Evolutionary conservation across 2,797 vertebrate species (phyloP).

Genomic region (Heteromormyrus szaboi): DNA sequence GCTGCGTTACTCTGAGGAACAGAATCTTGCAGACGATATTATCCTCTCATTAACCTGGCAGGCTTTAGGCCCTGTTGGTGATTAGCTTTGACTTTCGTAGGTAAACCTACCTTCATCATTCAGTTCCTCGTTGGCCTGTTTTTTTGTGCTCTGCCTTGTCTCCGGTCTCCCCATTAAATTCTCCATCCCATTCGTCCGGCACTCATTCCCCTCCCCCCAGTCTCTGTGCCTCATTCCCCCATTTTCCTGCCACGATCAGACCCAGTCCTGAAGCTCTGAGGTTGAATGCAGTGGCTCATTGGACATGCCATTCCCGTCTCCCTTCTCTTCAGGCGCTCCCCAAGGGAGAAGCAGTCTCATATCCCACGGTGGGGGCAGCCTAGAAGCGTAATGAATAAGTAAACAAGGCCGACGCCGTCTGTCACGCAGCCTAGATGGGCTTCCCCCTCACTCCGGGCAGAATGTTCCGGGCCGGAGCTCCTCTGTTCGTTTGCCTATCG

Average conservation of each 20-base stretch:
- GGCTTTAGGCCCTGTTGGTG: neutral
- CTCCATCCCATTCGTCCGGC: neutral
- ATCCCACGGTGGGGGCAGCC: constrained; percentile 37
- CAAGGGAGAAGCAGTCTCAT: neutral
- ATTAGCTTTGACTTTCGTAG: neutral
- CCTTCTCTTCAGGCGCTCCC: neutral
- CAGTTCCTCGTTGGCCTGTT: neutral
- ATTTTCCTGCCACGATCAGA: neutral
- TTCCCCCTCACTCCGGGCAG: constrained; percentile 2
- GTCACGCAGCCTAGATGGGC: neutral
- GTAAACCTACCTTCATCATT: neutral
- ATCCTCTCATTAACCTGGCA: neutral
- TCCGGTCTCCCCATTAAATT: neutral
- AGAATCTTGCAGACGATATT: neutral
- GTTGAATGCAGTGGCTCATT: neutral
- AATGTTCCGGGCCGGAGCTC: neutral
- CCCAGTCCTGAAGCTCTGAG: neutral
- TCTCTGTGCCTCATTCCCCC: constrained; percentile 3
- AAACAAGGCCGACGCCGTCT: constrained; percentile 59
- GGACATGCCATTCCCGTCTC: neutral
- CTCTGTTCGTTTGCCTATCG: neutral
- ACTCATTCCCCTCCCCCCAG: constrained; percentile 9
- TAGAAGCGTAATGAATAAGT: constrained; percentile 66
- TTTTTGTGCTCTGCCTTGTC: neutral
- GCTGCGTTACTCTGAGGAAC: neutral